A percentile compares a stretch with the other conserved stretches of the same genome.
phyloP scores from a whole-genome alignment of 2,113 vertebrate species.

The Columba livia region DNA sequence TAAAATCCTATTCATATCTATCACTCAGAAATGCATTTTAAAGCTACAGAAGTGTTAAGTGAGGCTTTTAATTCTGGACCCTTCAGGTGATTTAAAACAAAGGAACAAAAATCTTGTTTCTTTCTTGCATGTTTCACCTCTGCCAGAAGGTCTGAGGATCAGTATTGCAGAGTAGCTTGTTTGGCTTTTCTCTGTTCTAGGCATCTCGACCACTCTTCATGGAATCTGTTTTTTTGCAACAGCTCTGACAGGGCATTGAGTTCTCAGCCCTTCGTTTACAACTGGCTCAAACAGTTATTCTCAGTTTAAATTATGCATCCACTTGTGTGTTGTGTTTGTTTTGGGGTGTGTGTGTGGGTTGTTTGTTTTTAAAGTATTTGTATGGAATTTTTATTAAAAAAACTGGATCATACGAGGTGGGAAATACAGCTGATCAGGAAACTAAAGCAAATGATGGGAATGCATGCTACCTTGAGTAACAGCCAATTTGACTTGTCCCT shows the following conservation, averaged over 20 bases:
- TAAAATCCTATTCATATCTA: neutral
- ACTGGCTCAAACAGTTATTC: neutral
- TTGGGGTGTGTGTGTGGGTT: no score
- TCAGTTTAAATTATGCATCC: neutral
- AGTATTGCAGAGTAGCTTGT: neutral
- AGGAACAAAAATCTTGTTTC: neutral
- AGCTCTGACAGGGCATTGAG: neutral
- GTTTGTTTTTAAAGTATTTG: neutral
- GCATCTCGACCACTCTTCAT: neutral
- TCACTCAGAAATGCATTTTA: neutral
- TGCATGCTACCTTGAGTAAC: neutral
- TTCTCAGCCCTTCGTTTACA: neutral
- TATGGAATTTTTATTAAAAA: neutral
- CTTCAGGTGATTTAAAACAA: neutral
- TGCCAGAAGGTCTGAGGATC: neutral
- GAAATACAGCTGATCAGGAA: neutral
- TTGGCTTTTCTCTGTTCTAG: neutral
- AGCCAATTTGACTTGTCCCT: neutral
- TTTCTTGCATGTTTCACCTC: neutral
- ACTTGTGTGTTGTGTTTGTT: neutral
- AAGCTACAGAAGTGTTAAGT: neutral
- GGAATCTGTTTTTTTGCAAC: neutral
- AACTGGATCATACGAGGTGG: neutral
- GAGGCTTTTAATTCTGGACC: neutral
- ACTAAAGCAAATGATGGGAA: neutral